A percentile compares a stretch with the other conserved stretches of the same genome.
phyloP scores from a whole-genome alignment of 2,888 invertebrate genomes.

The Torymus aiolomorphi region DNA sequence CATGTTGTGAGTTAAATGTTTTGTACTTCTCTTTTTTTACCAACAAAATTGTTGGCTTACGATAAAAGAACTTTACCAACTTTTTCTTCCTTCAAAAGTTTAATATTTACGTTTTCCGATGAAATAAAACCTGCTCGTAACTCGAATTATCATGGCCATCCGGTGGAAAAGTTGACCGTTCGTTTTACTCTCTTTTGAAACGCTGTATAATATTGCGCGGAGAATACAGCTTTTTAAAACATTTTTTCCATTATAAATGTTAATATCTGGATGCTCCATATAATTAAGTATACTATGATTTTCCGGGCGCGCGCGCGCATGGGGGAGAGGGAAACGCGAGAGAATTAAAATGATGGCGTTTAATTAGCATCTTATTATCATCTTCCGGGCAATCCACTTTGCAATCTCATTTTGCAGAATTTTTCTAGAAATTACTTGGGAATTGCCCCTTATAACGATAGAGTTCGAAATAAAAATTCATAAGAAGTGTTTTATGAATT shows the following conservation, averaged over 20 bases:
- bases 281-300: constrained; percentile 26
- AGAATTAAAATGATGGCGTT: constrained; percentile 31
- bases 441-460: constrained; percentile 22
- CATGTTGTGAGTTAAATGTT: too few species aligned
- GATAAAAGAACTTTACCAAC: too few species aligned
- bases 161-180: background rate
- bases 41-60: too few species aligned
- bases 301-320: background rate
- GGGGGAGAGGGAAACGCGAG: constrained; percentile 13
- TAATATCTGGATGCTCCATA: constrained; percentile 13
- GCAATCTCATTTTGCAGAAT: constrained; percentile 27
- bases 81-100: too few species aligned
- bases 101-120: too few species aligned
- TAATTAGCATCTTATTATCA: constrained; percentile 48
- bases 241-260: background rate
- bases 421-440: constrained; percentile 22
- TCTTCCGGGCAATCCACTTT: constrained; percentile 14
- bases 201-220: too few species aligned
- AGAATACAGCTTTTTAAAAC: background rate
- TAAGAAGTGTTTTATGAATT: background rate
- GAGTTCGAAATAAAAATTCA: background rate
- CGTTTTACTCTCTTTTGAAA: background rate
- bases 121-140: too few species aligned
- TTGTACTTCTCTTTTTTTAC: too few species aligned
- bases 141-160: too few species aligned